Evolutionary conservation across 2,888 invertebrate species (phyloP).

Genomic region (Falcaria lacertinaria): DNA sequence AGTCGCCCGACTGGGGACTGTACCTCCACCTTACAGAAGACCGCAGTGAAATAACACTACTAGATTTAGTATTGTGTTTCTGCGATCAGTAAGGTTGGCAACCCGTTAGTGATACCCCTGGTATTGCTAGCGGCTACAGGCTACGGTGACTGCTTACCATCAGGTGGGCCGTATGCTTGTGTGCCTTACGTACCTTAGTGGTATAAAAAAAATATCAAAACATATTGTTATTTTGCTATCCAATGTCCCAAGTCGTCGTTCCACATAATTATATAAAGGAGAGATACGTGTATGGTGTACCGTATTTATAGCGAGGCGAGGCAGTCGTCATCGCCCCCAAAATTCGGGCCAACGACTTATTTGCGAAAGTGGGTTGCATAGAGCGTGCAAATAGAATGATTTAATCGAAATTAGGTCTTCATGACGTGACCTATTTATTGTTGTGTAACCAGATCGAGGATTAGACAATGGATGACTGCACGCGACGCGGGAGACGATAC

Average conservation of each 20-base stretch:
- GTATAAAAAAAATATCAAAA: no score
- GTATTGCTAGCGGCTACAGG: no score
- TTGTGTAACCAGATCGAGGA: background rate
- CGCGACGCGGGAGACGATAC: background rate
- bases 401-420: background rate
- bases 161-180: no score
- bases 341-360: constrained; percentile 53
- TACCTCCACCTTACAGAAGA: no score
- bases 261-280: constrained; percentile 33
- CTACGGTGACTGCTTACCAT: no score
- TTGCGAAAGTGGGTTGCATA: constrained; percentile 29
- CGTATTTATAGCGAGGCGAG: constrained; percentile 47
- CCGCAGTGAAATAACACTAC: no score
- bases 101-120: no score
- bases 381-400: constrained; percentile 9
- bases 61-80: no score
- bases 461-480: background rate
- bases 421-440: background rate
- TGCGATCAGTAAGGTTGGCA: no score
- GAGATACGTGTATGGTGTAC: constrained; percentile 27
- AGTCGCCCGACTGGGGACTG: no score
- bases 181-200: no score
- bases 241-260: background rate
- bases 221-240: no score
- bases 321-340: constrained; percentile 23